Evolutionary conservation across 37 sponge, comb jelly and placozoan genomes (phyloP), one percentile per base, ranked within the genome.

Genomic region (Hormiphora californensis): DNA sequence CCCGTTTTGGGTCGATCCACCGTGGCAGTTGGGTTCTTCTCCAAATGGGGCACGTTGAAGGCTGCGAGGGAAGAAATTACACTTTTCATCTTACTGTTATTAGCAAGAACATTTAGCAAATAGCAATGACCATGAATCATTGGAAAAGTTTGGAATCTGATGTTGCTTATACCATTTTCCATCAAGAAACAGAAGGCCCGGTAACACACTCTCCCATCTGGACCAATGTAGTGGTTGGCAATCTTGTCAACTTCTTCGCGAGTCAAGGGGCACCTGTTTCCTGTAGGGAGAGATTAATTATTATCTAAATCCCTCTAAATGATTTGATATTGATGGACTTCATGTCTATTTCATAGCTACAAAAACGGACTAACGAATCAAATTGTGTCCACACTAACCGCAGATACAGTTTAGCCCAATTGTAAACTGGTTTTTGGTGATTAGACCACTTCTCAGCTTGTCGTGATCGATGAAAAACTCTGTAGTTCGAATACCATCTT

Each of bases 401-500:
- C 61, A 86, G n/a, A 86, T 59, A 11, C 53, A 21, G 59, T 86
- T 55, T 21, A 55, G 40, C 21, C 61, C 59, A 39, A 86, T 86
- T 22, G 36, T 55, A 49, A 92, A 90, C 90, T 95, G 95, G 46
- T 92, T 95, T 86, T 92, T 91, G 28, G 95, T 95, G 69, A 95
- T 90, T 51, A 93, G 54, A 0, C 95, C 95, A 89, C 91, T 93
- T 39, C 91, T 40, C 31, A 92, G 88, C 85, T 93, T 93, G 89
- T 95, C 95, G 55, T 92, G 90, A 62, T 95, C 95, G 19, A 54
- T 86, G 87, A 95, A 95, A 86, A 95, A 95, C 87, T 95, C 95
- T 31, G 92, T 95, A 19, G 93, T 95, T 22, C 95, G 63, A 55
- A 95, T 93, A 11, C 95, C 93, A 86, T 93, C 88, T 88, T 90